Conservation (phyloP, 2,113 vertebrate genomes). For the Zosterops hypoxanthus region DNA sequence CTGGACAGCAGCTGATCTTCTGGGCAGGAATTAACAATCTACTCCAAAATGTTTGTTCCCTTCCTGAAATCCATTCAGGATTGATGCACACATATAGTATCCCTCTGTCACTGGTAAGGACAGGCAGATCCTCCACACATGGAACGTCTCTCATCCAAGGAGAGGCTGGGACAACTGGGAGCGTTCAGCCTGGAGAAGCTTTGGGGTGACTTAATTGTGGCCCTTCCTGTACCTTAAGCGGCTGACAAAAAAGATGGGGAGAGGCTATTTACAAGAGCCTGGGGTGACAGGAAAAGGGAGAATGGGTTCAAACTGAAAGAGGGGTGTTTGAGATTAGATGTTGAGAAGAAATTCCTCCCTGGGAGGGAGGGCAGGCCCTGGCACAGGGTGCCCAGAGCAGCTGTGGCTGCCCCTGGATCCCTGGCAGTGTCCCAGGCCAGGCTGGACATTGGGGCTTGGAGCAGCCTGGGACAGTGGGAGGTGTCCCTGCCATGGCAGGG, state of each 20-base stretch:
- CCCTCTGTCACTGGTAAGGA: not conserved
- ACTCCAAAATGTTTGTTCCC: not conserved
- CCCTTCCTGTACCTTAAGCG: not conserved
- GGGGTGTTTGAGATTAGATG: not conserved
- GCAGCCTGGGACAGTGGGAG: not conserved
- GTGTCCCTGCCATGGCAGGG: not conserved
- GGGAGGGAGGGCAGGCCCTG: not conserved
- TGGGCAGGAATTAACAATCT: not conserved
- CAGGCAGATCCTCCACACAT: not conserved
- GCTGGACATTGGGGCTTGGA: rapidly evolving
- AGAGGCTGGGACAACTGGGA: not conserved
- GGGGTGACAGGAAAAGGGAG: not conserved
- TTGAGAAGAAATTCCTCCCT: not conserved
- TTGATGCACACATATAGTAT: not conserved
- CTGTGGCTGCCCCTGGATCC: not conserved
- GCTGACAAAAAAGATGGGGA: not conserved
- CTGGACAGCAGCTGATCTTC: not conserved
- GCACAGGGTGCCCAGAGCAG: not conserved
- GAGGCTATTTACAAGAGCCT: not conserved
- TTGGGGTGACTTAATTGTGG: not conserved
- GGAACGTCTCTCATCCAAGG: not conserved
- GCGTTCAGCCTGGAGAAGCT: not conserved
- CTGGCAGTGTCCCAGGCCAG: not conserved
- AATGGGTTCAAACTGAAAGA: not conserved
- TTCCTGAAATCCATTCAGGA: not conserved